These are phyloP conservation scores for Acronicta psi DNA, from an alignment of 2,888 invertebrate genomes.

Conservation along the genomic window DNA sequence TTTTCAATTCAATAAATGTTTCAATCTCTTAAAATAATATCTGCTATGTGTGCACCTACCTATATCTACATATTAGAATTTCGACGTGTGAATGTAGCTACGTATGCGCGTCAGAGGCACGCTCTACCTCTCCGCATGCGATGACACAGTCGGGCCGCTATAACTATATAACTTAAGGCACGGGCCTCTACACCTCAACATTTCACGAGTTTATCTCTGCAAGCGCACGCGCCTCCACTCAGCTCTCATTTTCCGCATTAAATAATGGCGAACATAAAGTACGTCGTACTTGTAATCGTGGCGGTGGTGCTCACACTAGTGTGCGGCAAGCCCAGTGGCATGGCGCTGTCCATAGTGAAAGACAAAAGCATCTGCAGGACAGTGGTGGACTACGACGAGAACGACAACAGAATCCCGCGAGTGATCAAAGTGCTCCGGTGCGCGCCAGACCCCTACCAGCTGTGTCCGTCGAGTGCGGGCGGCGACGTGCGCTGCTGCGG, in stretches of 20 bases:
- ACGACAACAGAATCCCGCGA: slow-evolving; percentile 66
- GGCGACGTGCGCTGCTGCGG: slow-evolving; percentile 35
- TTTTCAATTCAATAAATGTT: no score
- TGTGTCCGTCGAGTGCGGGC: slow-evolving; percentile 35
- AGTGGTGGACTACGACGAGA: slow-evolving; percentile 59
- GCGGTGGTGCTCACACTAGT: slow-evolving; percentile 18
- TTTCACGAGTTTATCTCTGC: slow-evolving; percentile 24
- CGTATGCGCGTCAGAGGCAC: background rate
- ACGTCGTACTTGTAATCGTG: slow-evolving; percentile 15
- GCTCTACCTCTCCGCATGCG: background rate
- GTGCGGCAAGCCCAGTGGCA: slow-evolving; percentile 21
- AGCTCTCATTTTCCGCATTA: slow-evolving; percentile 26
- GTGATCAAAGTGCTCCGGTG: slow-evolving; percentile 71
- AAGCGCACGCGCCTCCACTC: slow-evolving; percentile 18
- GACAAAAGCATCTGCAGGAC: slow-evolving; percentile 46
- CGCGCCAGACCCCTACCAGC: slow-evolving; percentile 52
- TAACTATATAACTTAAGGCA: slow-evolving; percentile 22
- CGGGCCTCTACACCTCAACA: slow-evolving; percentile 8
- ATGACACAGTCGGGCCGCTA: slow-evolving; percentile 8
- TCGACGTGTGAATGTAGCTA: background rate
- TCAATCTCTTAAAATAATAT: background rate
- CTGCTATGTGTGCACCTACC: background rate
- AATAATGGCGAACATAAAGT: slow-evolving; percentile 29
- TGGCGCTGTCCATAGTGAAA: slow-evolving; percentile 9
- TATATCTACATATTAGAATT: no score